Base-by-base conservation (phyloP, 2,113 vertebrate genomes). In the Microcebus tavaratra region DNA sequence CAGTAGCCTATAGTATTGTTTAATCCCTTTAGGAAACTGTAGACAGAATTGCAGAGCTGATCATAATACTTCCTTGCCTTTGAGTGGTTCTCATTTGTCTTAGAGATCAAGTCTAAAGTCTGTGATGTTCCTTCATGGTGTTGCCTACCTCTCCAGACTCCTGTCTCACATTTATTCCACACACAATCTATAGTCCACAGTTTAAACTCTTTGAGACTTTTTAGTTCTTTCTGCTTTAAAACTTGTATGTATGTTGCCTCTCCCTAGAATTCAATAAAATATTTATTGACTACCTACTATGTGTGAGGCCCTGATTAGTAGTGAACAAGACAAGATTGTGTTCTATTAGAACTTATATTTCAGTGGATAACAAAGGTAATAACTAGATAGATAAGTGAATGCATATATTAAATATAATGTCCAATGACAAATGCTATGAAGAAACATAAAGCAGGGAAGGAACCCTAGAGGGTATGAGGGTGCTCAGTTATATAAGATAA, bases 341-440 rank as follows among this genome's bases (percentile, higher is more conserved):
- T 87, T 76, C n/a, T 95, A 67, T 5, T 76, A 21, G 65, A 85
- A 8, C 29, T 84, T 91, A 34, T 36, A 68, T 93, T 98, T 86
- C 48, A n/a, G 21, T 87, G 13, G 11, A 63, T 70, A 1, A 87
- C 45, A 84, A n/a, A 87, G 36, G 4, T 94, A 72, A 45, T 87
- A 88, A 63, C 48, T 91, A 94, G 65, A 39, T 31, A 70, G 39
- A 53, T 1, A 81, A n/a, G 15, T 68, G 45, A 91, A 81, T 61
- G 53, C 80, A 78, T 84, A 57, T 61, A 59, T 85, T 55, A 55
- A 29, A 87, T 78, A 61, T 25, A 75, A 34, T 86, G 42, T 76
- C 45, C 55, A 25, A 55, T 90, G 36, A 20, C 75, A 92, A 39
- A n/a, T 82, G 76, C 36, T 87, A 5, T 29, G 29, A 95, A 90